Evolutionary conservation across 2,888 invertebrate genomes (phyloP), one percentile per base, ranked within the genome.

Genomic region (Napeogenes inachia): DNA sequence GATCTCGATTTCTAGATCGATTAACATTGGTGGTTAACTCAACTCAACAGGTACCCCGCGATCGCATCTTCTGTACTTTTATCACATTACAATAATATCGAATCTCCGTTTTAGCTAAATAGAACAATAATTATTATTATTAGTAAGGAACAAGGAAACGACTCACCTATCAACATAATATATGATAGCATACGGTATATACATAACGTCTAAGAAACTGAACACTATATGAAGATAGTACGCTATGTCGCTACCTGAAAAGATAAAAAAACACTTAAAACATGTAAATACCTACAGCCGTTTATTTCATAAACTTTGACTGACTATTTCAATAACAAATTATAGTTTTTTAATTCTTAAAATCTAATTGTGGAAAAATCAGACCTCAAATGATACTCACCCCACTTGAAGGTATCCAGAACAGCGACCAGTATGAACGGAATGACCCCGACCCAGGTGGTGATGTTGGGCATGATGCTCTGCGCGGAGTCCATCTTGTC

Each of bases 401-500:
- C 94, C 78, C 94, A 92, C 73, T 94, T 91, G 69, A 94, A 86
- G 86, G 95, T 94, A 75, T 96, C 95, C 56, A 95, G 79, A 35
- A 94, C 89, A 57, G 94, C 93, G 2, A 96, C 95, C 45, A 95
- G 77, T 21, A 94, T 84, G 76, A 95, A 96, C 0, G 96, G 95
- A 68, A 96, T 91, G 57, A 95, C 92, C 0, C 96, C 95, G 47
- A 94, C 85, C 84, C 94, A 94, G 0, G 94, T 94, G 13, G 94
- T 94, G 35, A 95, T 93, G 74, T 95, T 95, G 0, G 95, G 95
- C 81, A 95, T 91, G 69, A 96, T 94, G 64, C 95, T 94, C 76
- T 95, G 95, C 1, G 96, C 96, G 4, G 95, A 95, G 77, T 96
- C 96, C 89, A 94, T 93, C 76, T 95, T 95, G 80, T 95, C 94